Conservation (phyloP, 2,888 invertebrate genomes). For the Parelbella ahira region DNA sequence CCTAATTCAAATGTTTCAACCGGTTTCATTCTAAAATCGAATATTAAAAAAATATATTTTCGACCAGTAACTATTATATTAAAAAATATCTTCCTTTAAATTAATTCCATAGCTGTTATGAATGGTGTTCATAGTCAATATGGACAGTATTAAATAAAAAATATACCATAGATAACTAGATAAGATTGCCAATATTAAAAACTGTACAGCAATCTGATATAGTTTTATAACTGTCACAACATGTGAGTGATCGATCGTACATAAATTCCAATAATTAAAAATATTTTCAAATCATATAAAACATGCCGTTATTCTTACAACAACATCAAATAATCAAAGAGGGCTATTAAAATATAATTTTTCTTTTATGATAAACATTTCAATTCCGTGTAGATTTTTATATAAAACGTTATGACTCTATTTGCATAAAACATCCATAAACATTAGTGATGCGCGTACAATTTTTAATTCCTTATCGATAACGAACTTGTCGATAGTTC, state of each 20-base stretch:
- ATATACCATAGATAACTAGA: neutral
- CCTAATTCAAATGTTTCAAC: neutral
- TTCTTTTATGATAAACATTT: no score
- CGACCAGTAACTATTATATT: no score
- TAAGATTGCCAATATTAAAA: constrained; percentile 3
- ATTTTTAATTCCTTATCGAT: constrained; percentile 29
- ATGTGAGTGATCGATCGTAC: constrained; percentile 16
- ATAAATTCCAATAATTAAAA: constrained; percentile 14
- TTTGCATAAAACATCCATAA: constrained; percentile 33
- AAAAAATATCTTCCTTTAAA: no score
- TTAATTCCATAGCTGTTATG: no score
- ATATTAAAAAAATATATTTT: no score
- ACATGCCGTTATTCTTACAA: constrained; percentile 11
- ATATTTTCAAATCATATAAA: constrained; percentile 9
- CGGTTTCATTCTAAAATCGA: no score
- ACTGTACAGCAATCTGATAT: constrained; percentile 3
- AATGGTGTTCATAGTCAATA: no score
- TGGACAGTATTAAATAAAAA: no score
- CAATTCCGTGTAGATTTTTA: constrained; percentile 14
- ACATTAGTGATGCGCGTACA: constrained; percentile 37
- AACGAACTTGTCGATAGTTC: constrained; percentile 28
- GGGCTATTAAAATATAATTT: no score
- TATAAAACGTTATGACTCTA: constrained; percentile 6
- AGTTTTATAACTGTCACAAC: constrained; percentile 15
- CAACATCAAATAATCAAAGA: no score